These are phyloP conservation scores for Papilio helenus DNA, from an alignment of 1,140 invertebrate species.

Conservation along the genomic window DNA sequence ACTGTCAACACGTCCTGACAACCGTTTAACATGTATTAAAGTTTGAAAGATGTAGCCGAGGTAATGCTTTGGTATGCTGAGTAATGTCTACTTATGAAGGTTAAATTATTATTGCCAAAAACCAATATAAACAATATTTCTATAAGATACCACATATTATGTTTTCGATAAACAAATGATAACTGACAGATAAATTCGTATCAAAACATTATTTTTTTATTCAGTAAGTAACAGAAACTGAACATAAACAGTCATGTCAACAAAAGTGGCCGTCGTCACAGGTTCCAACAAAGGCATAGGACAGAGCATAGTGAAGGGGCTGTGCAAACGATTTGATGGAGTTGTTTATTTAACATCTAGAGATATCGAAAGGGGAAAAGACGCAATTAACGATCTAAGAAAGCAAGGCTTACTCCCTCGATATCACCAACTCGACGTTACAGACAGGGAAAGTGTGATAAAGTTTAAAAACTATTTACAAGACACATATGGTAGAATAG, in stretches of 20 bases:
- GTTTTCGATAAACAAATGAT: neutral
- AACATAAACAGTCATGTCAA: constrained; percentile 59
- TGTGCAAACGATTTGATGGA: constrained; percentile 86
- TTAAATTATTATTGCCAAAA: too few species aligned
- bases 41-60: too few species aligned
- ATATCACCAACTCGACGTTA: constrained; percentile 88
- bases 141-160: neutral
- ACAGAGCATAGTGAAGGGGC: constrained; percentile 87
- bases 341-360: constrained; percentile 85
- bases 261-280: constrained; percentile 84
- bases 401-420: constrained; percentile 77
- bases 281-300: constrained; percentile 92
- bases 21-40: too few species aligned
- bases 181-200: neutral
- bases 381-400: constrained; percentile 83
- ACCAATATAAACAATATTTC: neutral
- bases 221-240: neutral
- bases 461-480: constrained; percentile 85
- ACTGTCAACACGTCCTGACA: too few species aligned
- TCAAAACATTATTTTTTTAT: neutral
- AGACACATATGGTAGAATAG: constrained; percentile 88
- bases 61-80: too few species aligned
- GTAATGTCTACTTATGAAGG: too few species aligned
- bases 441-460: constrained; percentile 84
- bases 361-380: constrained; percentile 79